These are phyloP conservation scores for Periophthalmus modestus DNA, from an alignment of 2,113 vertebrate species.

Conservation along the genomic window DNA sequence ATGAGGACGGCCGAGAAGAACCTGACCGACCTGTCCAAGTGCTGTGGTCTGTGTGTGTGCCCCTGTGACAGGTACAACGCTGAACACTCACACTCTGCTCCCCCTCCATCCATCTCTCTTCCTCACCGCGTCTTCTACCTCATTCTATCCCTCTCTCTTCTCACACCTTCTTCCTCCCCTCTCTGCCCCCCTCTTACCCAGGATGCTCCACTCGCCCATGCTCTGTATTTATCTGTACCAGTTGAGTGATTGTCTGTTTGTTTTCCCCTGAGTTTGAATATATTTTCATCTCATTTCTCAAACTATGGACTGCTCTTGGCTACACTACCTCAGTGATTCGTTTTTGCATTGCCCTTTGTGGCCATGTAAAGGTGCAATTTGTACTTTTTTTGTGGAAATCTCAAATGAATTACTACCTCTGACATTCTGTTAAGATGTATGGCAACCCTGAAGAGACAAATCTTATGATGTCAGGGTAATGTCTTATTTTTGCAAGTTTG, in stretches of 20 bases:
- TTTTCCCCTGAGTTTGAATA: constrained; percentile 3
- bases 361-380: background rate
- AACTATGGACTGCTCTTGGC: background rate
- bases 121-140: too few species aligned
- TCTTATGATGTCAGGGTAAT: background rate
- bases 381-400: background rate
- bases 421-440: background rate
- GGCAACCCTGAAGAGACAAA: background rate
- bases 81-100: background rate
- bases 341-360: background rate
- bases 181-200: background rate
- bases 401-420: background rate
- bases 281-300: constrained; percentile 2
- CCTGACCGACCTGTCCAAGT: constrained; percentile 93
- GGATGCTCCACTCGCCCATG: background rate
- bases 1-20: constrained; percentile 95
- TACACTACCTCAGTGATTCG: background rate
- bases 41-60: constrained; percentile 94
- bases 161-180: background rate
- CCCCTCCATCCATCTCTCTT: background rate
- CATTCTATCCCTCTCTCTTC: background rate
- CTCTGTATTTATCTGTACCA: background rate
- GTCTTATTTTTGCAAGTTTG: background rate
- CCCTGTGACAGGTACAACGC: constrained; percentile 88
- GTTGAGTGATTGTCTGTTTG: background rate